phyloP scores from a whole-genome alignment of 2,797 vertebrate genomes.

The Linurgus olivaceus region DNA sequence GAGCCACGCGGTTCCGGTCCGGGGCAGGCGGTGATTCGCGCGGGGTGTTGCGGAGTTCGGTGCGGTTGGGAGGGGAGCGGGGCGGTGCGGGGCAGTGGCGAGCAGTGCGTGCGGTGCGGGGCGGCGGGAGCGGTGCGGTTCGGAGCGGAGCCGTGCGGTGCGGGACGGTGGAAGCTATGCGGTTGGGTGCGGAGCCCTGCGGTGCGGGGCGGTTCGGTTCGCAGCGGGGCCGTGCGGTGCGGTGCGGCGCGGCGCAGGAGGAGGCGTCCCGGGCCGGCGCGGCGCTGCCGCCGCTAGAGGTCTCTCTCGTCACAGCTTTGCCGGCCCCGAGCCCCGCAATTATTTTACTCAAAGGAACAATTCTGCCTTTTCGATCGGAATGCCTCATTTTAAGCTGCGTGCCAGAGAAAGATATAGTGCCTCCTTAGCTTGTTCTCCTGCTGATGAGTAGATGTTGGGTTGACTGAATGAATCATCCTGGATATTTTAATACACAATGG shows the following conservation, averaged over 20 bases:
- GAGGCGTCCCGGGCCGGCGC: accelerated
- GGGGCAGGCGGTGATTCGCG: background rate
- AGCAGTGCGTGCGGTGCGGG: accelerated
- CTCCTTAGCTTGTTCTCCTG: constrained; percentile 75
- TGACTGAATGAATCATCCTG: constrained; percentile 78
- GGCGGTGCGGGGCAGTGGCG: too few relatives aligned
- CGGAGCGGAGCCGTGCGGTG: too few relatives aligned
- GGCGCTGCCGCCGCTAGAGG: constrained; percentile 84
- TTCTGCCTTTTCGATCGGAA: constrained; percentile 77
- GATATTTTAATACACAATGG: constrained; percentile 77
- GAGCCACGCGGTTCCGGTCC: too few relatives aligned
- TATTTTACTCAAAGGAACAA: constrained; percentile 79
- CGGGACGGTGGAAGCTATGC: too few relatives aligned
- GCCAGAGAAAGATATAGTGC: constrained; percentile 75
- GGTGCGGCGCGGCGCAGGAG: background rate
- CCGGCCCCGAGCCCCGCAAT: constrained; percentile 49
- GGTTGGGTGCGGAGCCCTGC: too few relatives aligned
- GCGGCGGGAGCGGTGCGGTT: background rate
- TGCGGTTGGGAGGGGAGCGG: background rate
- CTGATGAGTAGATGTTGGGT: constrained; percentile 79
- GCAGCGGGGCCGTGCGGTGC: too few relatives aligned
- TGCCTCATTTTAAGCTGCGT: constrained; percentile 73
- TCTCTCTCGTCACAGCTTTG: constrained; percentile 93
- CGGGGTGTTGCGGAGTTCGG: too few relatives aligned
- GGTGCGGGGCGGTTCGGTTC: too few relatives aligned